Base-by-base conservation (phyloP, 1,140 invertebrate species). In the Bombus fervidus region DNA sequence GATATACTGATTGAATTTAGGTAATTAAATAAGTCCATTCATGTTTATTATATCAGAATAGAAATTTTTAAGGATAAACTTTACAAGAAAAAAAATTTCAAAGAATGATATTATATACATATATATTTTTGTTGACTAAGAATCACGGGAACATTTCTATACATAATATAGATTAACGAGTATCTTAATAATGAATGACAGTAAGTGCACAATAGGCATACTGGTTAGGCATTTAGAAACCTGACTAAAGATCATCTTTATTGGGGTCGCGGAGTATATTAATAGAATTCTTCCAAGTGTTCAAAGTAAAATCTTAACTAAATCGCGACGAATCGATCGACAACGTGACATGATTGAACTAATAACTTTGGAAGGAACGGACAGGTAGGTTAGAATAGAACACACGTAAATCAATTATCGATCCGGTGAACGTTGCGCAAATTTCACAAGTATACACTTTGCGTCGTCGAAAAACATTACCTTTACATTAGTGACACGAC, bases 341-440 rank as follows among this genome's bases (percentile, higher is more conserved):
- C 39, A 59, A 76, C 59, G 10, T 62, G 15, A 83, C 37, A 74
- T 41, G 71, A 82, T 82, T 53, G 31, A 86, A 75, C 59, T 68
- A 75, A 90, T 76, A 85, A 87, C 34, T 90, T 25, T n/a, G 43
- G 31, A 90, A 78, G 47, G 69, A 68, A 73, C 81, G n/a, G 62
- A 28, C 68, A 74, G 68, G 64, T 90, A 92, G 91, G 91, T 92
- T 92, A 92, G 90, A 90, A 82, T 90, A 81, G 64, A 87, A 75
- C 64, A 74, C 73, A 90, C 83, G 68, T 82, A 90, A 89, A 92
- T 91, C 86, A 92, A 91, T 91, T 89, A 92, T 92, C 91, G 91
- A 92, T 90, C 89, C 74, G 86, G 79, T 62, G 78, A 83, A 80
- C 72, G 81, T 86, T 91, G 91, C 89, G 91, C 89, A 88, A 92